Evolutionary conservation across 2,113 vertebrate genomes (phyloP).

Genomic region (Poeciliopsis prolifica): DNA sequence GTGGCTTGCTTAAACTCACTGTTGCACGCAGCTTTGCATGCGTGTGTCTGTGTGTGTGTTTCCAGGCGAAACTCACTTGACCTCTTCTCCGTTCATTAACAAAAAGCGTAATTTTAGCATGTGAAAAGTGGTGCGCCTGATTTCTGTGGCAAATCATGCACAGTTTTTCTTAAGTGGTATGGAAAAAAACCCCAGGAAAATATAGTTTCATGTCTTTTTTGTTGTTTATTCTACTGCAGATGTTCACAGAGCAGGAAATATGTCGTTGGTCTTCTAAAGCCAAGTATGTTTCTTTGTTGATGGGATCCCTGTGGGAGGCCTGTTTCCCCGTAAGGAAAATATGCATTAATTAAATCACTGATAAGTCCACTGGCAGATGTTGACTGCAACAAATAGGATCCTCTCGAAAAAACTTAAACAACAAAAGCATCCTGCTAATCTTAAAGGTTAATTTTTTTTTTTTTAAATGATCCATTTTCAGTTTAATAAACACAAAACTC

Average conservation of each 20-base stretch:
- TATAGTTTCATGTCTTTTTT: too few species aligned
- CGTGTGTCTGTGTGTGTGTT: neutral
- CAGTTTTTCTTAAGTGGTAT: too few species aligned
- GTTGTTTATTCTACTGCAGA: neutral
- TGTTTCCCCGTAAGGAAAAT: neutral
- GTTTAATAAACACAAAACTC: too few species aligned
- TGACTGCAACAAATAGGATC: neutral
- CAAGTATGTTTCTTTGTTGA: neutral
- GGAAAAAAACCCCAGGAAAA: too few species aligned
- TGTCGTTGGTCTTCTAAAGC: neutral
- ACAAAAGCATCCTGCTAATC: neutral
- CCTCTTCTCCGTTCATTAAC: neutral
- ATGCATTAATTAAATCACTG: too few species aligned
- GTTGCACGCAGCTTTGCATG: neutral
- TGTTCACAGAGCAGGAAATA: too few species aligned
- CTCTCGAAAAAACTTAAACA: neutral
- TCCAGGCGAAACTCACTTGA: slow-evolving; percentile 15
- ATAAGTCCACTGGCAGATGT: too few species aligned
- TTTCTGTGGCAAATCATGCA: neutral
- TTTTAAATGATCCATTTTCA: too few species aligned
- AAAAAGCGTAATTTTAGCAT: neutral
- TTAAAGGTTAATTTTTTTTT: neutral
- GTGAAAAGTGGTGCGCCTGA: neutral
- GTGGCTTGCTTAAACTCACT: slow-evolving; percentile 26
- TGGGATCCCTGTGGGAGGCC: neutral